Evolutionary conservation across 1,140 invertebrate genomes (phyloP).

Genomic region (Rhyacophila brunnea): DNA sequence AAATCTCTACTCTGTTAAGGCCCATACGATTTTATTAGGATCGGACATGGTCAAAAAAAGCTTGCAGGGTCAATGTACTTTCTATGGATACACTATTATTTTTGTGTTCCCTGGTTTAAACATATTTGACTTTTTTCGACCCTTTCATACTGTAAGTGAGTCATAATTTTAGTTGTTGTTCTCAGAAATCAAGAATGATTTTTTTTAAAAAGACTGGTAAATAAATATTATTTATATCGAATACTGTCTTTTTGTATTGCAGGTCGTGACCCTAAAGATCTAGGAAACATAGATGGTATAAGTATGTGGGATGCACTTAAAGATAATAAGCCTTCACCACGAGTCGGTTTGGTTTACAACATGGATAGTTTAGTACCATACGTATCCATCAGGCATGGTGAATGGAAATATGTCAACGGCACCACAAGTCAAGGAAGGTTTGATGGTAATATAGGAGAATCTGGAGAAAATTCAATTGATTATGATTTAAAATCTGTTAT

Average conservation of each 20-base stretch:
- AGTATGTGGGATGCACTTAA: conserved; percentile 68
- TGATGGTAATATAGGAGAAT: conserved; percentile 60
- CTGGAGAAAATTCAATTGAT: conserved; percentile 43
- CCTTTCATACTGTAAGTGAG: too few relatives aligned
- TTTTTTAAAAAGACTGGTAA: too few relatives aligned
- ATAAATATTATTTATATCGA: too few relatives aligned
- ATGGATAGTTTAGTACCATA: conserved; percentile 69
- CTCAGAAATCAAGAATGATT: too few relatives aligned
- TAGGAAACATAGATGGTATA: conserved; percentile 64
- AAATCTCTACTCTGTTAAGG: too few relatives aligned
- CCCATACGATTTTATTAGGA: too few relatives aligned
- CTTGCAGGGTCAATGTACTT: too few relatives aligned
- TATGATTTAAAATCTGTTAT: conserved; percentile 50
- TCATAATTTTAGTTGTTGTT: too few relatives aligned
- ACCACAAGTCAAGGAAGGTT: conserved; percentile 46
- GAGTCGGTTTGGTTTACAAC: conserved; percentile 68
- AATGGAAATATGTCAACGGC: conserved; percentile 76
- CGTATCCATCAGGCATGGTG: conserved; percentile 60
- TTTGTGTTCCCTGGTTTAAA: too few relatives aligned
- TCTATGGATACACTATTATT: too few relatives aligned
- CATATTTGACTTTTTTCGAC: too few relatives aligned
- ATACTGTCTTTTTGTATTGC: not conserved
- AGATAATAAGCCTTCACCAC: conserved; percentile 48
- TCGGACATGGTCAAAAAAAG: too few relatives aligned
- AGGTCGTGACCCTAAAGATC: conserved; percentile 28